Conservation (phyloP, 2,797 vertebrate genomes). For the Spheniscus humboldti region DNA sequence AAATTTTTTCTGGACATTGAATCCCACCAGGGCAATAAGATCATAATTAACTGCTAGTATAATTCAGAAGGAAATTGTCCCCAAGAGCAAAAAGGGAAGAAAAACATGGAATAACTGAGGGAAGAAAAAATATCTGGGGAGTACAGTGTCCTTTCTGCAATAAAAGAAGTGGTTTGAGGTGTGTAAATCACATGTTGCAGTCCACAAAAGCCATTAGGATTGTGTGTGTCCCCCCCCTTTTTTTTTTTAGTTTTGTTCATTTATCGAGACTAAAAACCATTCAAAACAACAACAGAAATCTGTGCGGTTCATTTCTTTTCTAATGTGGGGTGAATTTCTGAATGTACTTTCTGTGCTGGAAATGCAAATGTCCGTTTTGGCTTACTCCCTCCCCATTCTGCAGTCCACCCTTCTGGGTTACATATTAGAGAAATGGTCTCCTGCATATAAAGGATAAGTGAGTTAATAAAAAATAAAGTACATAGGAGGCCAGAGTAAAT, state of each 20-base stretch:
- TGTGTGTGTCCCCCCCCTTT: neutral
- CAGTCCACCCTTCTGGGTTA: neutral
- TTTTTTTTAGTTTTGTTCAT: neutral
- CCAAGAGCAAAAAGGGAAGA: neutral
- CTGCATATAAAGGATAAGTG: conserved; percentile 39
- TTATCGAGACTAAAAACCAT: neutral
- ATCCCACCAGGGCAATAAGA: neutral
- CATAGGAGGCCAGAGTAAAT: conserved; percentile 55
- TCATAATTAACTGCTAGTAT: neutral
- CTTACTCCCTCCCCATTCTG: neutral
- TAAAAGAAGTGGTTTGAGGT: neutral
- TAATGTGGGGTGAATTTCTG: conserved; percentile 8
- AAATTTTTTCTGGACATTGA: neutral
- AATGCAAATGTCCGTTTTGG: neutral
- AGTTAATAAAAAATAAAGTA: conserved; percentile 60
- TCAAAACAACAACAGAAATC: neutral
- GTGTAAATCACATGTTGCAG: neutral
- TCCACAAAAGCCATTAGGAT: neutral
- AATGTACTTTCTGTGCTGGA: neutral
- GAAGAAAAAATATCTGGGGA: neutral
- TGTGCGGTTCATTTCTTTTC: neutral
- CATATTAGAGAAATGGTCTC: neutral
- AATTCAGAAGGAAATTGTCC: neutral
- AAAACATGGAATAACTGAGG: neutral
- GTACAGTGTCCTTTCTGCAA: neutral